Evolutionary conservation across 2,113 vertebrate genomes (phyloP), one percentile per base, ranked within the genome.

Genomic region (Aptenodytes patagonicus): DNA sequence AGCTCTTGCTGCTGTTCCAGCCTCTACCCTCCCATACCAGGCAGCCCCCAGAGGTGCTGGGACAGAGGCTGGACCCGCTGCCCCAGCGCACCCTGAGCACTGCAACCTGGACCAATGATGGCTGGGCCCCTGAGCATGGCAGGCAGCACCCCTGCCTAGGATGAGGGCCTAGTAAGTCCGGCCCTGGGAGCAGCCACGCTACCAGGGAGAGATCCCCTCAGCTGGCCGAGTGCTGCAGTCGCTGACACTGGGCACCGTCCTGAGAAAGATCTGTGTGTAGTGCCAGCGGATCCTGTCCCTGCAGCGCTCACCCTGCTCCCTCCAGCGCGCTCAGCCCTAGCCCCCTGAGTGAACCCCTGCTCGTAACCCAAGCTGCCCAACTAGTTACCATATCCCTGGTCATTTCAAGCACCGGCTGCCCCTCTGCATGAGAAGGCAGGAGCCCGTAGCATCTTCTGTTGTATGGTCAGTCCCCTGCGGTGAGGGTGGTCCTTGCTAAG

Each of bases 1-100:
- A 95, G 95, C 58, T 94, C 55, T 70, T 62, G 15, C 85, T 86
- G 60, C 71, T 71, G 87, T 89, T 91, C 54, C 64, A 96, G 80
- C 70, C 61, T 92, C 92, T 90, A n/a, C 42, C 46, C 6, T 91
- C 66, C 55, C 3, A 0, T 66, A 54, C 66, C 73, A 82, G 58
- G 40, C 88, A 87, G 79, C 14, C n/a, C 42, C 54, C 42, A 75
- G 94, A 89, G 73, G 78, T 94, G 86, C 58, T 94, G 89, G 93
- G 75, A 68, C 91, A 79, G 94, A 87, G 73, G 81, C 84, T 87
- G 84, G 87, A 94, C 42, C 96, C 2, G 1, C 87, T 95, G 73
- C 70, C 91, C 70, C 36, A 83, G 57, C 18, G 1, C 44, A 72
- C 25, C 66, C 73, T 60, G 70, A 75, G 49, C 70, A 57, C 87